Base-by-base conservation (phyloP, 2,797 vertebrate species). In the Smutsia temminckii region DNA sequence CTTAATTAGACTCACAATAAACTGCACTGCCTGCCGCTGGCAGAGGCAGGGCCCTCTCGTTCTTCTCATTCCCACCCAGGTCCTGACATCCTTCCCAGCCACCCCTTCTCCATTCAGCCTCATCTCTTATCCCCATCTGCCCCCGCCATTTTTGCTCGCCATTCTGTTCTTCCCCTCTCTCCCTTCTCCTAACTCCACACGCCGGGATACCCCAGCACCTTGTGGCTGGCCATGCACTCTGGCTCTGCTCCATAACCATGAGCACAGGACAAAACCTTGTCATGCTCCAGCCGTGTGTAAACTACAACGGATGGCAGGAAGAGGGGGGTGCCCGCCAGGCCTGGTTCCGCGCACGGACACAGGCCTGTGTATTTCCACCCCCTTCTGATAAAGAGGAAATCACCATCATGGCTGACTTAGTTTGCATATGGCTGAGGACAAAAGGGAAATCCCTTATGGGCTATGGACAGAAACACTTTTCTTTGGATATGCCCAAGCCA, bases 1-100 rank as follows among this genome's bases (percentile, higher is more conserved):
- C 96, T 97, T 95, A 80, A 96, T 85, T 68, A 96, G 95, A 66
- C 32, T 80, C 90, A 77, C 74, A 94, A 63, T 95, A 86, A 91
- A 81, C 92, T 18, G n/a, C 89, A 55, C 81, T 96, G 92, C 90
- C 40, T 34, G 86, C 85, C 75, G 75, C 51, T 53, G 88, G 89
- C 77, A 85, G 74, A 89, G 81, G 91, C 59, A 49, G 91, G 68
- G 21, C 32, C n/a, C 37, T 55, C 78, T 66, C 27, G 85, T 32
- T 66, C 74, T 29, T 64, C 61, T 85, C 69, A 34, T 25, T 27
- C 18, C 77, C 8, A 5, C 51, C 17, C n/a, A 34, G 81, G 71
- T 21, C 51, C 68, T 37, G 42, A 69, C 9, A 12, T 71, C n/a
- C 59, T 23, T 21, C 16, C 51, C 2, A 0, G 17, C 55, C 32